phyloP scores from a whole-genome alignment of 2,888 invertebrate species.

The Pogonocherus hispidulus region DNA sequence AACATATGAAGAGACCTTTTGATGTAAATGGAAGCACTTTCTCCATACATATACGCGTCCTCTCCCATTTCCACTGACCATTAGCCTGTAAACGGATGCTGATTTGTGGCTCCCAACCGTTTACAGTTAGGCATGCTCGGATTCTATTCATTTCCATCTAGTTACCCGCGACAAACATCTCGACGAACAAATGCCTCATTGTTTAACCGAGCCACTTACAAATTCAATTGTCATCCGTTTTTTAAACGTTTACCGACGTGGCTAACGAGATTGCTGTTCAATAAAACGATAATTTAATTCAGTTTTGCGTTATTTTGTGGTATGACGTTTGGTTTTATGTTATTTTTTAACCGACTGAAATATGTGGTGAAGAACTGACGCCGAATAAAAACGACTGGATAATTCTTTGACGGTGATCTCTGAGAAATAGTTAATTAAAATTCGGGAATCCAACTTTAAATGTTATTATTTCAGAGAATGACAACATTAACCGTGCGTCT shows the following conservation, averaged over 20 bases:
- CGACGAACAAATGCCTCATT: conserved; percentile 47
- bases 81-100: conserved; percentile 53
- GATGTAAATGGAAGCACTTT: conserved; percentile 66
- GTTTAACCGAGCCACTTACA: conserved; percentile 44
- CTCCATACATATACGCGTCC: conserved; percentile 55
- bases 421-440: conserved; percentile 63
- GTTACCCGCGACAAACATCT: conserved; percentile 46
- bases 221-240: conserved; percentile 45
- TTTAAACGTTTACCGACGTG: conserved; percentile 40
- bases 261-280: conserved; percentile 37
- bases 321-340: conserved; percentile 47
- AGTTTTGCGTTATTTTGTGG: conserved; percentile 47
- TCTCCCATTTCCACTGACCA: conserved; percentile 42
- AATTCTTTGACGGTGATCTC: conserved; percentile 55
- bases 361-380: conserved; percentile 41
- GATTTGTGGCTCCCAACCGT: conserved; percentile 56
- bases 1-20: conserved; percentile 61
- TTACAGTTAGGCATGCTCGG: conserved; percentile 50
- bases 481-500: conserved; percentile 46
- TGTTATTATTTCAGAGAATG: conserved; percentile 60
- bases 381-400: conserved; percentile 34
- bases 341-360: conserved; percentile 41
- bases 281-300: conserved; percentile 51
- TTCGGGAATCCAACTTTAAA: conserved; percentile 60
- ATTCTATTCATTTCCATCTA: conserved; percentile 48